These are phyloP conservation scores for Caenorhabditis brenneri DNA, from an alignment of 1,140 invertebrate species.

Conservation along the genomic window DNA sequence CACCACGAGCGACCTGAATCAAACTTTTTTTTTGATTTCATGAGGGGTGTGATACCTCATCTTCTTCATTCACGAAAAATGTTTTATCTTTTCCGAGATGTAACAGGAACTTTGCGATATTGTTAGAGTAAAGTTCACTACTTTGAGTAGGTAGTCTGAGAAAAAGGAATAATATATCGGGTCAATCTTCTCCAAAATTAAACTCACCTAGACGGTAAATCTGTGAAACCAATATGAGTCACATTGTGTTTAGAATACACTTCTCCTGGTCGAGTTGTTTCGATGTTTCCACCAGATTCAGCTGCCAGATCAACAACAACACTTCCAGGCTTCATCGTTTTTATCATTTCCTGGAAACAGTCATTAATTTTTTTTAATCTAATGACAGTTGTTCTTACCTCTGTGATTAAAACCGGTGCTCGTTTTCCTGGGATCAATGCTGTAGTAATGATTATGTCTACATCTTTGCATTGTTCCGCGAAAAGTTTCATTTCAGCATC, in stretches of 20 bases:
- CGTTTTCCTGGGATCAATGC: constrained; percentile 87
- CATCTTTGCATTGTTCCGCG: constrained; percentile 82
- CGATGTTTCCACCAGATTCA: constrained; percentile 86
- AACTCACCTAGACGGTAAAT: constrained; percentile 77
- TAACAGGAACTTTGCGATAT: constrained; percentile 85
- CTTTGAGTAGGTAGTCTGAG: constrained; percentile 83
- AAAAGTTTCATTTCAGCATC: constrained; percentile 85
- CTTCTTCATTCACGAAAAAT: constrained; percentile 53
- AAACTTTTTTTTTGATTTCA: neutral
- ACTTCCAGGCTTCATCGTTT: constrained; percentile 85
- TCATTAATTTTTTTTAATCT: neutral
- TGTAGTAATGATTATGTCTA: constrained; percentile 83
- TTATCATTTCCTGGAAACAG: constrained; percentile 78
- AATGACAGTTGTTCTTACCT: constrained; percentile 74
- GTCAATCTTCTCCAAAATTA: neutral
- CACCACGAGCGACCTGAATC: constrained; percentile 80
- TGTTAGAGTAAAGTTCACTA: constrained; percentile 86
- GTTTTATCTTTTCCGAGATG: constrained; percentile 76
- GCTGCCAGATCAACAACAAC: constrained; percentile 88
- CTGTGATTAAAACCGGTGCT: constrained; percentile 82
- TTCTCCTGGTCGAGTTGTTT: constrained; percentile 82
- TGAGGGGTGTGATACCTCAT: constrained; percentile 42
- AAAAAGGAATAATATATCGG: neutral
- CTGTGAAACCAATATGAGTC: constrained; percentile 82
- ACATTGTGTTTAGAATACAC: constrained; percentile 81